Percentiles rank a stretch among this genome's conserved stretches.
Conservation (phyloP, 2,888 invertebrate species). For the Pterostichus madidus region DNA sequence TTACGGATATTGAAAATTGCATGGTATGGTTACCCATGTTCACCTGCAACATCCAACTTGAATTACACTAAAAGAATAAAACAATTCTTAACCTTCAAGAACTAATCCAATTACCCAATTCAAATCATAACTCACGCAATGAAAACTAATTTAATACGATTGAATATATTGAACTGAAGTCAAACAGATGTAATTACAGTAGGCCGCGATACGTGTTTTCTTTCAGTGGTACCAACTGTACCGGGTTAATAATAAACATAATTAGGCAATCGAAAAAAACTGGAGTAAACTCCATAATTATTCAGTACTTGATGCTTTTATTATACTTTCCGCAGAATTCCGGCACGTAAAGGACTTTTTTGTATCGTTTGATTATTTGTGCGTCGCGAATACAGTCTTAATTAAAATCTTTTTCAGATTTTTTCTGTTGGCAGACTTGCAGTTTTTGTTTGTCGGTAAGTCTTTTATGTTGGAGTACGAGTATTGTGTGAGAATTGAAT, state of each 20-base stretch:
- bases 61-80: not conserved
- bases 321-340: conserved; percentile 44
- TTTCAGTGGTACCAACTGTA: conserved; percentile 5
- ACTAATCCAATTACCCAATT: not conserved
- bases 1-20: conserved; percentile 4
- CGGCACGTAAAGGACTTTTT: conserved; percentile 32
- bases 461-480: conserved; percentile 15
- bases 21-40: not conserved
- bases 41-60: not conserved
- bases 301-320: conserved; percentile 44
- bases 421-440: conserved; percentile 8
- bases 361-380: conserved; percentile 34
- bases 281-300: conserved; percentile 54
- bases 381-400: conserved; percentile 16
- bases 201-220: conserved; percentile 33
- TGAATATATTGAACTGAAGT: not conserved
- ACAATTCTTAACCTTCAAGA: not conserved
- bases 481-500: conserved; percentile 2
- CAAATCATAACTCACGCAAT: too few relatives aligned
- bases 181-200: not conserved
- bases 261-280: conserved; percentile 44
- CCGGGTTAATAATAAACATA: conserved; percentile 43
- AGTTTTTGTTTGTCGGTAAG: conserved; percentile 45
- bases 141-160: too few relatives aligned
- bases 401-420: conserved; percentile 40